phyloP scores from a whole-genome alignment of 2,888 invertebrate species.

The Xestia ashworthii region DNA sequence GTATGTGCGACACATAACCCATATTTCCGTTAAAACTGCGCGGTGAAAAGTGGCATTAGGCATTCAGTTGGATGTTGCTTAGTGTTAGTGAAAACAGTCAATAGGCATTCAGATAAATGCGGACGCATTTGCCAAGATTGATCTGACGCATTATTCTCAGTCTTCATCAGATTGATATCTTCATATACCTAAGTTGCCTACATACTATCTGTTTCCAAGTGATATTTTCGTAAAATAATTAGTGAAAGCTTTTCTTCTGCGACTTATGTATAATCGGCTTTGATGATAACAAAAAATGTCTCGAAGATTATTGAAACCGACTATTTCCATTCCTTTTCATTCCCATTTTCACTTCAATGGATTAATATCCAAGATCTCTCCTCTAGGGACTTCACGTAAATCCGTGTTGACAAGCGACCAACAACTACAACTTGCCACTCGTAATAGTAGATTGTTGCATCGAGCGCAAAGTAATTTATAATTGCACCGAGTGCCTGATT shows the following conservation, averaged over 20 bases:
- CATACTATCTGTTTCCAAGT: rapidly evolving
- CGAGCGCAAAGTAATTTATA: too few relatives aligned
- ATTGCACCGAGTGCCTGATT: too few relatives aligned
- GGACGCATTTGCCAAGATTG: neutral
- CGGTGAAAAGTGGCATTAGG: too few relatives aligned
- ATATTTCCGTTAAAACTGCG: too few relatives aligned
- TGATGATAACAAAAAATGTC: neutral
- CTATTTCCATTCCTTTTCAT: slow-evolving; percentile 14
- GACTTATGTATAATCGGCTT: neutral
- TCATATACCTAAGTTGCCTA: too few relatives aligned
- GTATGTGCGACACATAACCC: too few relatives aligned
- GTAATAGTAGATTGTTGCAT: too few relatives aligned
- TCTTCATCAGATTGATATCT: neutral
- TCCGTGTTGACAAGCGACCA: slow-evolving; percentile 4
- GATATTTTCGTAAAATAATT: neutral
- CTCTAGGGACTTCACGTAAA: slow-evolving; percentile 27
- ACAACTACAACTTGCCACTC: neutral
- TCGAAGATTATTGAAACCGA: slow-evolving; percentile 22
- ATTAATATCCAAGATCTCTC: slow-evolving; percentile 22
- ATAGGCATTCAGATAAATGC: too few relatives aligned
- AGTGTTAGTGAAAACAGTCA: too few relatives aligned
- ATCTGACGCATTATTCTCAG: neutral
- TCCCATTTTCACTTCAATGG: slow-evolving; percentile 36
- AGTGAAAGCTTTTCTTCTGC: too few relatives aligned
- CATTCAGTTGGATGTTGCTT: too few relatives aligned